These are phyloP conservation scores for Sterna hirundo DNA, from an alignment of 2,113 vertebrate genomes.

Conservation along the genomic window DNA sequence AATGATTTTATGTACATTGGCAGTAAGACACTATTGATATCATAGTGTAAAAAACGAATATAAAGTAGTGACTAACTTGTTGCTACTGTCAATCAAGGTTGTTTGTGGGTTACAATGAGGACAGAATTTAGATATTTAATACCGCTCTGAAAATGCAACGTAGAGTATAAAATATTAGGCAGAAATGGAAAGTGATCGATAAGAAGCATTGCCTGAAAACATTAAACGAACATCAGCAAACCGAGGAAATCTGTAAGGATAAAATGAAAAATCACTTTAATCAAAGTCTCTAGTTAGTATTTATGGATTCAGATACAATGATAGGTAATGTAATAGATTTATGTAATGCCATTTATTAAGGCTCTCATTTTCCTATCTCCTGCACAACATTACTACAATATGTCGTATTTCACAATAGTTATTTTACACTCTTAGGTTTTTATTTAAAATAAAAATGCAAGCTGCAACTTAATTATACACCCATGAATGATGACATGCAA, in stretches of 20 bases:
- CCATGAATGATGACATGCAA: background rate
- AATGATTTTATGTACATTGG: constrained; percentile 3
- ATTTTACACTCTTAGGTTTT: background rate
- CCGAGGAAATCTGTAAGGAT: background rate
- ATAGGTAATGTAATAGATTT: background rate
- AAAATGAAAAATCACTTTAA: background rate
- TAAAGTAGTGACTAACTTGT: background rate
- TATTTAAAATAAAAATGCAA: background rate
- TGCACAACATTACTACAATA: background rate
- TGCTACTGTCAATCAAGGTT: background rate
- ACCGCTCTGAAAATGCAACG: background rate
- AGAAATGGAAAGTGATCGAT: background rate
- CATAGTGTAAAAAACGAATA: background rate
- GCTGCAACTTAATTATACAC: background rate
- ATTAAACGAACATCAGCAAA: background rate
- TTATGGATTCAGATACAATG: background rate
- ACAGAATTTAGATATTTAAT: background rate
- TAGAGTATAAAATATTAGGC: background rate
- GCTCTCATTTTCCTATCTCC: background rate
- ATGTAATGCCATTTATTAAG: background rate
- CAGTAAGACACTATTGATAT: background rate
- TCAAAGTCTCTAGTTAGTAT: background rate
- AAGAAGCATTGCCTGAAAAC: background rate
- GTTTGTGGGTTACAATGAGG: background rate
- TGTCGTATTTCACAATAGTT: background rate